Evolutionary conservation across 2,113 vertebrate genomes (phyloP).

Genomic region (Choloepus hoffmanni): DNA sequence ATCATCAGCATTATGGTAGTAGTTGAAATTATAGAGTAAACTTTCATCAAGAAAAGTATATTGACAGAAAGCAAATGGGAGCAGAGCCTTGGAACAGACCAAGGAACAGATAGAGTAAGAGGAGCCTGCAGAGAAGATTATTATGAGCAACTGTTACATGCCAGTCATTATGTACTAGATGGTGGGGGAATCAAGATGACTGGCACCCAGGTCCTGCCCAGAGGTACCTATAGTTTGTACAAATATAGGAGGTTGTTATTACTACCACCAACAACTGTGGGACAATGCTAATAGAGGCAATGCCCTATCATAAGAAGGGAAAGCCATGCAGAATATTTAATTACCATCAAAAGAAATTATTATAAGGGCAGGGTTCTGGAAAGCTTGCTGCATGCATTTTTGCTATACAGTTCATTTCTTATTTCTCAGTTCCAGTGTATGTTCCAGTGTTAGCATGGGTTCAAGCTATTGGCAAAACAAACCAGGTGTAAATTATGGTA

Average conservation of each 20-base stretch:
- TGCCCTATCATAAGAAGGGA: background rate
- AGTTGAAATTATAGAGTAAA: slow-evolving; percentile 30
- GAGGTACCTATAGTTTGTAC: background rate
- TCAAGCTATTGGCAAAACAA: slow-evolving; percentile 91
- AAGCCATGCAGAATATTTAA: slow-evolving; percentile 60
- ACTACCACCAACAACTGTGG: background rate
- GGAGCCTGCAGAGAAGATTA: background rate
- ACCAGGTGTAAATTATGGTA: slow-evolving; percentile 90
- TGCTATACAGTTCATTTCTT: slow-evolving; percentile 67
- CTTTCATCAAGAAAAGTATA: slow-evolving; percentile 48
- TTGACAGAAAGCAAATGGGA: background rate
- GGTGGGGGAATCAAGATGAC: background rate
- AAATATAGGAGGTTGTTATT: background rate
- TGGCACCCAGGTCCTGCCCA: background rate
- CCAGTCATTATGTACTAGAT: background rate
- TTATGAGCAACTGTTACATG: background rate
- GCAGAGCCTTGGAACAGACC: background rate
- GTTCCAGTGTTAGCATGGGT: slow-evolving; percentile 87
- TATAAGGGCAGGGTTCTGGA: slow-evolving; percentile 40
- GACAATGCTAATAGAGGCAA: background rate
- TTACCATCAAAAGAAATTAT: slow-evolving; percentile 63
- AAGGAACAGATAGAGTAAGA: slow-evolving; percentile 27
- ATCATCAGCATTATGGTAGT: background rate
- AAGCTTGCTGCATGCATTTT: slow-evolving; percentile 60
- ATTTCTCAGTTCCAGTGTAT: slow-evolving; percentile 76